Base-by-base conservation (phyloP, 2,888 invertebrate genomes). In the Panzeria rudis region DNA sequence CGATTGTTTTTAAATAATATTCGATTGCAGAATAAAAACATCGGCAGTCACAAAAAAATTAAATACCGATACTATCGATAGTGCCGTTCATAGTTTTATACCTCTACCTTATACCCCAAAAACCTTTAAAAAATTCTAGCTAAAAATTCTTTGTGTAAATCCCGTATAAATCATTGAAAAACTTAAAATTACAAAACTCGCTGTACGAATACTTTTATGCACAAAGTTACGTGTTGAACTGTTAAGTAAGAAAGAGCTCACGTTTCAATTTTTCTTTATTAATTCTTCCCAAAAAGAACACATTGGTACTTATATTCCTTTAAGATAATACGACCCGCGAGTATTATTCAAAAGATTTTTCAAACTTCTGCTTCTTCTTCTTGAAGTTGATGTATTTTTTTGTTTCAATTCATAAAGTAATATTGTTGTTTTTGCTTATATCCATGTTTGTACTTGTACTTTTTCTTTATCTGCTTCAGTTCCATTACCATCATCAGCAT, bases 241-340 rank as follows among this genome's bases (percentile, higher is more conserved):
- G 50, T 20, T 3, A n/a, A n/a, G n/a, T n/a, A 3, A 17, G 20
- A 20, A 11, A 17, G 4, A n/a, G 5, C 5, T 75, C 15, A 25
- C 23, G 2, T 50, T 17, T 25, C 13, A n/a, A 25, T 61, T 35
- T 32, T 38, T 35, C 56, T 56, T 23, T 54, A 6, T 13, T 23
- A 13, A n/a, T n/a, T n/a, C n/a, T n/a, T n/a, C n/a, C n/a, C 20
- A 23, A 17, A 35, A 52, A 47, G 50, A 35, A 66, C 44, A n/a
- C 44, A 11, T 41, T n/a, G 15, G 15, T 44, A 44, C 44, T 44
- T 15, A 13, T 4, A 32, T 69, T 20, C n/a, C 29, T 2, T 4
- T 20, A 50, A 54, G 25, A 66, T 66, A 84, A 79, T 79, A 59
- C 50, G 64, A 64, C 79, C 80, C 84, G 76, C 52, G 84, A 76